These are phyloP conservation scores for Diogma glabrata DNA, from an alignment of 2,888 invertebrate genomes.

Conservation along the genomic window DNA sequence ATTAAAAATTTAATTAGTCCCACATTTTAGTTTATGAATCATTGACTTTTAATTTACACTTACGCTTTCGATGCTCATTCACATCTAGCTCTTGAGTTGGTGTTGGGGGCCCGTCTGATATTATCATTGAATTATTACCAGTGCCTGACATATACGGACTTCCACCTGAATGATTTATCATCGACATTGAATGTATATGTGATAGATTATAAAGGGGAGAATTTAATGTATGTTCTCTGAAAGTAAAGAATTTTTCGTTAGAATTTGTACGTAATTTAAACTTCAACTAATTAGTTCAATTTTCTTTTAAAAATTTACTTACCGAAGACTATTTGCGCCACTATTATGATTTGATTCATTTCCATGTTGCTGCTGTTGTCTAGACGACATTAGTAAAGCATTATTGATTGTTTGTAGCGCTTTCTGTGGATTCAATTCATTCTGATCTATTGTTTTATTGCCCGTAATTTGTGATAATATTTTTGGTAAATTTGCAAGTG, in stretches of 20 bases:
- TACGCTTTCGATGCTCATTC: conserved; percentile 49
- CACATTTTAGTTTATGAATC: not conserved
- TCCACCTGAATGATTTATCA: conserved; percentile 24
- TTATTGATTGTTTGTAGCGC: conserved; percentile 44
- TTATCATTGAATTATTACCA: conserved; percentile 15
- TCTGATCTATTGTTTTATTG: conserved; percentile 34
- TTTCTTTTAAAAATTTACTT: conserved; percentile 16
- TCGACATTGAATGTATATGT: conserved; percentile 33
- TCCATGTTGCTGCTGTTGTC: conserved; percentile 19
- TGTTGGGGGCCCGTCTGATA: conserved; percentile 54
- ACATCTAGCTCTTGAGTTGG: conserved; percentile 67
- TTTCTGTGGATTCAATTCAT: conserved; percentile 42
- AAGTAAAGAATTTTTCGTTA: conserved; percentile 1
- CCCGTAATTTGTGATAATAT: conserved; percentile 40
- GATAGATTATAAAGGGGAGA: conserved; percentile 35
- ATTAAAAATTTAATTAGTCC: not conserved
- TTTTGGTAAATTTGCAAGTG: conserved; percentile 39
- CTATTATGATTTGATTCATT: conserved; percentile 9
- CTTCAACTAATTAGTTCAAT: not conserved
- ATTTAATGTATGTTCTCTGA: conserved; percentile 33
- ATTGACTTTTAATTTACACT: conserved; percentile 21
- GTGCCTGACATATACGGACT: conserved; percentile 18
- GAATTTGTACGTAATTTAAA: not conserved
- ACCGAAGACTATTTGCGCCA: conserved; percentile 27
- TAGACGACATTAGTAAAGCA: conserved; percentile 25